Evolutionary conservation across 2,888 invertebrate species (phyloP).

Genomic region (Troides helena): DNA sequence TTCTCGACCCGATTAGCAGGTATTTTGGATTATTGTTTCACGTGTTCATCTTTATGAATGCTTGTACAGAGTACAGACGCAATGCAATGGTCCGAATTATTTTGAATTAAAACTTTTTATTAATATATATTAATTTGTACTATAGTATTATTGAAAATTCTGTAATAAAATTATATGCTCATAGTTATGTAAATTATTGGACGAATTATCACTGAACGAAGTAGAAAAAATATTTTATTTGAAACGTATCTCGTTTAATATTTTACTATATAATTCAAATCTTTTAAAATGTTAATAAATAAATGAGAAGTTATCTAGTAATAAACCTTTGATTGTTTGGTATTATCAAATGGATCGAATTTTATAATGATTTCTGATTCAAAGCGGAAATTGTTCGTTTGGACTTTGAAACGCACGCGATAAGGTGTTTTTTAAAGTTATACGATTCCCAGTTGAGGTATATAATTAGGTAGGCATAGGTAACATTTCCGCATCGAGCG

Average conservation of each 20-base stretch:
- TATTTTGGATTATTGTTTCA: slow-evolving; percentile 60
- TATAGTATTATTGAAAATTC: no score
- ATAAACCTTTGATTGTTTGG: background rate
- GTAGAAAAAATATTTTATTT: background rate
- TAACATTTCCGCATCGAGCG: slow-evolving; percentile 57
- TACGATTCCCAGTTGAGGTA: slow-evolving; percentile 48
- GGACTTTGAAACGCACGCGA: slow-evolving; percentile 38
- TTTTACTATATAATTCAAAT: background rate
- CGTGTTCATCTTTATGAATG: slow-evolving; percentile 44
- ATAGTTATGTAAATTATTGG: background rate
- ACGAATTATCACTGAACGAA: background rate
- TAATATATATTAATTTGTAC: background rate
- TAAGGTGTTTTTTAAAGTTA: slow-evolving; percentile 48
- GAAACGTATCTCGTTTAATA: background rate
- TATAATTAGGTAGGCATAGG: slow-evolving; percentile 56
- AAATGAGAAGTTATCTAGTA: background rate
- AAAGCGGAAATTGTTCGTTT: slow-evolving; percentile 32
- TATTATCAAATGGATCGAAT: background rate
- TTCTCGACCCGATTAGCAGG: slow-evolving; percentile 67
- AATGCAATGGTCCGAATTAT: background rate
- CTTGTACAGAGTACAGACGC: slow-evolving; percentile 24
- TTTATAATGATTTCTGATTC: slow-evolving; percentile 4
- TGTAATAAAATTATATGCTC: background rate
- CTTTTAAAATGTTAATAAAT: background rate
- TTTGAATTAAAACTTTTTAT: background rate